These are phyloP conservation scores for Thymelicus acteon DNA, from an alignment of 2,888 invertebrate genomes.

Conservation along the genomic window DNA sequence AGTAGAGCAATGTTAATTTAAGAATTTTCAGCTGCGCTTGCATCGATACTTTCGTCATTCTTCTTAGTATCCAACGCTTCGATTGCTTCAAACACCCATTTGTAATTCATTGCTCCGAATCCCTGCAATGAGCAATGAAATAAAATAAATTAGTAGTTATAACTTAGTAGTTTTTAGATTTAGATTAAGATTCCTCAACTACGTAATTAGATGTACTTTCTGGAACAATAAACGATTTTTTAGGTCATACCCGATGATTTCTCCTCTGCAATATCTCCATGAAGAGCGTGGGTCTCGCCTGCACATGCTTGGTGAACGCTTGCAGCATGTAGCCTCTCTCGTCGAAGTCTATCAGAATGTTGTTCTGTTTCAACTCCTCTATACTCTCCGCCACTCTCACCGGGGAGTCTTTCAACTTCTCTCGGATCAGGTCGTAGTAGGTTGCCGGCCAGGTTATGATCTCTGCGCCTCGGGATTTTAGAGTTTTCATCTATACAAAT, in stretches of 20 bases:
- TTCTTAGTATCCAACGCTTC: conserved; percentile 73
- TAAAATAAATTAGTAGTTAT: background rate
- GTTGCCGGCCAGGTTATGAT: conserved; percentile 94
- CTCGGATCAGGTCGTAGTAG: conserved; percentile 93
- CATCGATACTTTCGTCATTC: background rate
- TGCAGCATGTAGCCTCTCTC: conserved; percentile 98
- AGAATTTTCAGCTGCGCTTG: background rate
- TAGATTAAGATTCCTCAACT: no score
- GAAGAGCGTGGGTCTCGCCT: conserved; percentile 97
- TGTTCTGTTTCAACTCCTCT: conserved; percentile 90
- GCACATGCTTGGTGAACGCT: conserved; percentile 97
- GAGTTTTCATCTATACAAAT: conserved; percentile 87
- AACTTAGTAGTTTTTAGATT: no score
- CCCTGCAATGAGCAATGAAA: conserved; percentile 87
- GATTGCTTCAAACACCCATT: conserved; percentile 98
- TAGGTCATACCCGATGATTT: conserved; percentile 90
- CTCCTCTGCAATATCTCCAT: conserved; percentile 97
- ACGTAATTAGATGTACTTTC: no score
- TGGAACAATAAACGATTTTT: no score
- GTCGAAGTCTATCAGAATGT: conserved; percentile 98
- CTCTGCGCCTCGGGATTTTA: conserved; percentile 92
- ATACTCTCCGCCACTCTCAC: conserved; percentile 91
- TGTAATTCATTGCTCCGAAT: conserved; percentile 99
- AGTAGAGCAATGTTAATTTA: background rate
- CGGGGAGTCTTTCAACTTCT: conserved; percentile 89